Base-by-base conservation (phyloP, 2,797 vertebrate species). In the Leuciscus waleckii region DNA sequence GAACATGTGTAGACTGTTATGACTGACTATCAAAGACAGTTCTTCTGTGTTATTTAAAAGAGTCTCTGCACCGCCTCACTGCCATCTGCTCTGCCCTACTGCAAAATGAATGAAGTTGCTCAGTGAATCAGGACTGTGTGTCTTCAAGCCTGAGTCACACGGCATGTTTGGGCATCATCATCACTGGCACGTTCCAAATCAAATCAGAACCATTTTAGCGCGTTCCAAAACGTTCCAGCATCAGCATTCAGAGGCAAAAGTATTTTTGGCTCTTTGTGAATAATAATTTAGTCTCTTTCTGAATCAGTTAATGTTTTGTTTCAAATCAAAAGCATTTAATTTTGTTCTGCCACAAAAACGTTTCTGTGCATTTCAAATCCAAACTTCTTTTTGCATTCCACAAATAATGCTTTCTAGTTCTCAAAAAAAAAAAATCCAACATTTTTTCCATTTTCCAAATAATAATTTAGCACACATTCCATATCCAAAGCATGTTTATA, bases 71-170 rank as follows among this genome's bases (percentile, higher is more conserved):
- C 23, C 29, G 67, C 79, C 46, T 56, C 4, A 39, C 29, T 74
- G 43, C 29, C 81, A 83, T 83, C 70, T 83, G 70, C 56, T 82
- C 70, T 49, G 19, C 58, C 70, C 54, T 83, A 10, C 70, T 75
- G 81, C 41, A 35, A 75, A 13, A 61, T 65, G 21, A 67, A 74
- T 82, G 70, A 74, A 37, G 11, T 69, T 81, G 41, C 41, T 49
- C 41, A 21, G n/a, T 14, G 41, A 67, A 43, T 54, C 35, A 29
- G 51, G 46, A 39, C 32, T 17, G 46, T 49, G 46, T 37, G 32
- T 73, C 37, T 29, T 35, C 69, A 9, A 51, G 9, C 23, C 11
- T 26, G 49, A 39, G 46, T 39, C 37, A 13, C 14, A 17, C 39
- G 0, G 32, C 16, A 23, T n/a, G 43, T n/a, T 16, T 37, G 65